Conservation (phyloP, 2,113 vertebrate species). For the Clarias gariepinus region DNA sequence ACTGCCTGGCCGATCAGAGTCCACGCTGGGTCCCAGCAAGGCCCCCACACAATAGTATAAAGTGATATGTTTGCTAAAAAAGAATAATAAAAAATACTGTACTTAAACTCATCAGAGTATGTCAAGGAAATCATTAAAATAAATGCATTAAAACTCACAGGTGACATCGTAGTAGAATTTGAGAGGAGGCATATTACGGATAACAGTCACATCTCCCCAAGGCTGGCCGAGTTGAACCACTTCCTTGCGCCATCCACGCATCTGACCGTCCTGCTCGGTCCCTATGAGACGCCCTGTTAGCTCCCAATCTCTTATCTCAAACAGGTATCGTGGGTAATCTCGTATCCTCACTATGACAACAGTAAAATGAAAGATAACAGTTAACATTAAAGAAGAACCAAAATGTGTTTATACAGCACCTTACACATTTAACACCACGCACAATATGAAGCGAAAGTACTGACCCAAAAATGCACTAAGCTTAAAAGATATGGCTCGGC, state of each 20-base stretch:
- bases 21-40: constrained; percentile 98
- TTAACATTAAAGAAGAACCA: neutral
- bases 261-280: constrained; percentile 87
- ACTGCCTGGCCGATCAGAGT: constrained; percentile 92
- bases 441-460: constrained; percentile 42
- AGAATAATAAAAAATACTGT: constrained; percentile 9
- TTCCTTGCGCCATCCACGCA: constrained; percentile 82
- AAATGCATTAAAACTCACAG: constrained; percentile 76
- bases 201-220: constrained; percentile 85
- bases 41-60: constrained; percentile 97
- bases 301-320: constrained; percentile 94
- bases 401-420: neutral
- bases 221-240: constrained; percentile 83
- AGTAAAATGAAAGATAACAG: neutral
- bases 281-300: constrained; percentile 87
- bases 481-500: constrained; percentile 87
- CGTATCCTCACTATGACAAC: constrained; percentile 82
- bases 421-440: neutral
- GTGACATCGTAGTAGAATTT: constrained; percentile 96
- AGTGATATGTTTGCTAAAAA: constrained; percentile 87
- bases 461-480: constrained; percentile 86
- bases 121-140: neutral
- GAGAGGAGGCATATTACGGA: constrained; percentile 92
- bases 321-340: constrained; percentile 94
- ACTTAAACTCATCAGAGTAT: neutral